Base-by-base conservation (phyloP, 2,113 vertebrate species). In the Mionectes macconnelli region DNA sequence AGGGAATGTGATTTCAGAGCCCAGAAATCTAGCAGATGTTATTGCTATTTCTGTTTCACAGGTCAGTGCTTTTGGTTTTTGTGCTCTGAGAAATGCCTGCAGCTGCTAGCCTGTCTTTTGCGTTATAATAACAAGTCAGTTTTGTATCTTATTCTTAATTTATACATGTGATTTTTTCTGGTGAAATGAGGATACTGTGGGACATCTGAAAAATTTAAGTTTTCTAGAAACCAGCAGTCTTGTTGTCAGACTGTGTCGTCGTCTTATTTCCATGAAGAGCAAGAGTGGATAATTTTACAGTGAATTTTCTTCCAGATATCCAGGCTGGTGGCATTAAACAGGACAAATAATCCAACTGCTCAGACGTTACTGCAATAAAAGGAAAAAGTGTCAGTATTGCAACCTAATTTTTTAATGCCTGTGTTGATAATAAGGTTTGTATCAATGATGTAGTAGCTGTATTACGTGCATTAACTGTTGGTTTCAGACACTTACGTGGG, bases 11-110 rank as follows among this genome's bases (percentile, higher is more conserved):
- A 89, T 92, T 96, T 89, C 80, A 86, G 86, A 96, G 76, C 83
- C 83, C 88, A 81, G 64, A 84, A 94, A 66, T 92, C 76, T 93
- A 92, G 76, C 90, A 94, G 93, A 92, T 95, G 89, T 94, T 95
- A 84, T 69, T 93, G 57, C 81, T 89, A 73, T 93, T 95, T 94
- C 74, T 89, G 50, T 84, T 94, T 91, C 89, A 91, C 86, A 91
- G 91, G 94, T 95, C 94, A 96, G n/a, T 87, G 80, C 73, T 87
- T 84, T 91, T 81, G 31, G 4, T 11, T 90, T 95, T 78, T 80
- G 31, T 85, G 33, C 30, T 66, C 68, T 45, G 45, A 89, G 87
- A 90, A 80, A 93, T 64, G 66, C 67, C 86, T 64, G n/a, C 85
- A 96, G 73, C 94, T 94, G 88, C 60, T 81, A 70, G 47, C 47